Base-by-base conservation (phyloP, 2,113 vertebrate species). In the Clarias magur region DNA sequence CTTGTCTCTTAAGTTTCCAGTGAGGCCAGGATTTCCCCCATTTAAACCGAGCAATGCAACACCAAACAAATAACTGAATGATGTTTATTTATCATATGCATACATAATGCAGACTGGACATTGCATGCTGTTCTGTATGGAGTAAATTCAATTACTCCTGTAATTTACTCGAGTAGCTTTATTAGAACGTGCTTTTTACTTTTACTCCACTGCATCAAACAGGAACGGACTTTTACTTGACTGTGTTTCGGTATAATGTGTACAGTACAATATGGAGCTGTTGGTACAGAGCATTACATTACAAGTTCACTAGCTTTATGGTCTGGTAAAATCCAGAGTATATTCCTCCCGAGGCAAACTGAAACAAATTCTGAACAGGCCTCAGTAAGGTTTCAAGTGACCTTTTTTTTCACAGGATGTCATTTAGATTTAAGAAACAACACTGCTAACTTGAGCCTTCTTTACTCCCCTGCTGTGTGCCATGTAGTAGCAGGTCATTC, bases 401-500 rank as follows among this genome's bases (percentile, higher is more conserved):
- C 57, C 60, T 27, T 67, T 34, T 34, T 34, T 25, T 13, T 56
- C 13, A 2, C 21, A 25, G 27, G 8, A 25, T 27, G 78, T 59
- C n/a, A 59, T n/a, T 56, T 27, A 56, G 27, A 59, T 59, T 59
- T 57, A 54, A 30, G 27, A 34, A 38, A 9, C 73, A 27, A n/a
- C 42, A 60, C 67, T 53, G 0, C 59, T 56, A 73, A 81, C 65
- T 23, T 27, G 30, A 23, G 27, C 62, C 82, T 73, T 60, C 82
- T 86, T 23, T n/a, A 73, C 80, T 76, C 78, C 25, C 25, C 84
- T 19, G 19, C 79, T 67, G 48, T 56, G 34, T 34, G 79, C 62
- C 30, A 57, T 12, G 78, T 86, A 0, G 62, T 34, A 68, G 72
- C 82, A 91, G 92, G 92, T 89, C 78, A 90, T 91, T 91, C 91